A percentile compares a stretch with the other conserved stretches of the same genome.
These are phyloP conservation scores for Phrixothrix hirtus DNA, from an alignment of 2,888 invertebrate genomes.

Conservation along the genomic window DNA sequence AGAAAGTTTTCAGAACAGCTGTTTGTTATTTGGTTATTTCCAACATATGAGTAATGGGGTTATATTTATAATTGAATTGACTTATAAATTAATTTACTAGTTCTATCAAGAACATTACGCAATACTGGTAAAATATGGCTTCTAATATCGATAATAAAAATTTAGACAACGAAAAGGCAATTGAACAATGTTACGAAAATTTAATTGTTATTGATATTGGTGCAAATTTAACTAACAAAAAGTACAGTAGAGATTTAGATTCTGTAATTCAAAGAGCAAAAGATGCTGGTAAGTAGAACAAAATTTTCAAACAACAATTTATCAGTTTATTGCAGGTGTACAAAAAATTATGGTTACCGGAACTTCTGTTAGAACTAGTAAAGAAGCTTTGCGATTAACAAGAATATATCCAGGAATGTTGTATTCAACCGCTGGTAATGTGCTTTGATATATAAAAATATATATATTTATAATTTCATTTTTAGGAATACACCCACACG, in stretches of 20 bases:
- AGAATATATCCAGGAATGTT: conserved; percentile 88
- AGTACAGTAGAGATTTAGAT: conserved; percentile 89
- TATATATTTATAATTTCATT: conserved; percentile 4
- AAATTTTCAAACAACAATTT: neutral
- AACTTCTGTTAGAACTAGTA: conserved; percentile 84
- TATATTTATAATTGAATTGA: conserved; percentile 37
- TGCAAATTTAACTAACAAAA: conserved; percentile 92
- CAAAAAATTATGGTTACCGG: conserved; percentile 94
- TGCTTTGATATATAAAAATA: neutral
- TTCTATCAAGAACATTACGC: conserved; percentile 8
- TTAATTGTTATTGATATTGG: conserved; percentile 91
- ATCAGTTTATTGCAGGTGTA: conserved; percentile 66
- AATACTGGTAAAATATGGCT: conserved; percentile 18
- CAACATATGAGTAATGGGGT: conserved; percentile 36
- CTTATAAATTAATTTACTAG: conserved; percentile 20
- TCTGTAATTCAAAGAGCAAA: conserved; percentile 89
- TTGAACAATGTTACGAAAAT: conserved; percentile 87
- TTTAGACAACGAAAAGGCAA: conserved; percentile 41
- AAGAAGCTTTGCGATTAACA: conserved; percentile 86
- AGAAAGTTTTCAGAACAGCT: conserved; percentile 5
- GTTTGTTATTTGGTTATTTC: conserved; percentile 11
- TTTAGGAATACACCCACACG: conserved; percentile 87
- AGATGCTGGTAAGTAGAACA: conserved; percentile 73
- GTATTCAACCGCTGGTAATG: conserved; percentile 84
- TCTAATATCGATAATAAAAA: conserved; percentile 12